Evolutionary conservation across 2,888 invertebrate genomes (phyloP).

Genomic region (Meganola albula): DNA sequence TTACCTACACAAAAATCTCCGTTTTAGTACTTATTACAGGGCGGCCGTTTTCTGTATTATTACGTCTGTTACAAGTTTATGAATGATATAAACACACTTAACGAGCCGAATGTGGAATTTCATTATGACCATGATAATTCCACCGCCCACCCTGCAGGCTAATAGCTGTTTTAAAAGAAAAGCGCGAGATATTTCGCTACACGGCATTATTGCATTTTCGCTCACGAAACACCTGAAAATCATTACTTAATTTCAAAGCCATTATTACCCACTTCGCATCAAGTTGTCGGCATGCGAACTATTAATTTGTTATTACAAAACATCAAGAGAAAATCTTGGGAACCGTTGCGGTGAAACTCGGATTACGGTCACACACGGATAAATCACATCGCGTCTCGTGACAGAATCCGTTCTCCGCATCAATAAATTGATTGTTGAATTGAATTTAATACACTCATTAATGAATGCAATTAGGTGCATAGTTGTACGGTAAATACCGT

Average conservation of each 20-base stretch:
- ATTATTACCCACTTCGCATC: slow-evolving; percentile 12
- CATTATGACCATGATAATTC: slow-evolving; percentile 27
- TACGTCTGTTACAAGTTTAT: slow-evolving; percentile 27
- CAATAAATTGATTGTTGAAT: slow-evolving; percentile 46
- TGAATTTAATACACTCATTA: slow-evolving; percentile 54
- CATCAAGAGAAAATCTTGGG: slow-evolving; percentile 22
- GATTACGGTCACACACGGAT: slow-evolving; percentile 24
- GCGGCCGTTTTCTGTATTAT: slow-evolving; percentile 18
- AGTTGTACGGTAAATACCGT: slow-evolving; percentile 54
- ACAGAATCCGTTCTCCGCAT: slow-evolving; percentile 43
- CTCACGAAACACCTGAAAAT: slow-evolving; percentile 23
- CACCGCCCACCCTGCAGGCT: slow-evolving; percentile 16
- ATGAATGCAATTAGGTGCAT: slow-evolving; percentile 64
- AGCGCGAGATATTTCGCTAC: slow-evolving; percentile 20
- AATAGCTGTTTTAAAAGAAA: slow-evolving; percentile 23
- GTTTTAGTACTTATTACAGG: slow-evolving; percentile 16
- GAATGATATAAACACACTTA: slow-evolving; percentile 26
- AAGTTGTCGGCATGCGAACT: slow-evolving; percentile 23
- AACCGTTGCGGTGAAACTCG: slow-evolving; percentile 31
- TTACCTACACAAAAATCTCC: slow-evolving; percentile 15
- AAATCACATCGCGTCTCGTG: slow-evolving; percentile 38
- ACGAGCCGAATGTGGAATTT: slow-evolving; percentile 26
- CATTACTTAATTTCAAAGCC: slow-evolving; percentile 25
- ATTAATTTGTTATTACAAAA: slow-evolving; percentile 28
- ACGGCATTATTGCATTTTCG: slow-evolving; percentile 26